These are phyloP conservation scores for Amphiduros pacificus DNA, from an alignment of 2,888 invertebrate genomes.

Conservation along the genomic window DNA sequence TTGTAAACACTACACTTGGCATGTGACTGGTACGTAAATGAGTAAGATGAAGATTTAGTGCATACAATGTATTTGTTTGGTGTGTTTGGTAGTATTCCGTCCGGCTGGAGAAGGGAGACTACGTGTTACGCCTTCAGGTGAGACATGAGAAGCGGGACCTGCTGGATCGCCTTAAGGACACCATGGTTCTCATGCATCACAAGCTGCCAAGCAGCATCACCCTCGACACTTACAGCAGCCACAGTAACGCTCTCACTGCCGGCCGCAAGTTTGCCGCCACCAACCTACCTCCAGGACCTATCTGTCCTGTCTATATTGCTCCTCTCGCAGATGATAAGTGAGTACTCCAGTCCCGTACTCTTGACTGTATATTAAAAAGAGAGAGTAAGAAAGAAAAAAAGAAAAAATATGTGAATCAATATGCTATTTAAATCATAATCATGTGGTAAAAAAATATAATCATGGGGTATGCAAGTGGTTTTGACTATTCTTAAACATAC, in stretches of 20 bases:
- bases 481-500: no score
- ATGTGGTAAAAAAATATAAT: no score
- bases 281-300: conserved; percentile 66
- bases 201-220: conserved; percentile 73
- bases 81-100: conserved; percentile 81
- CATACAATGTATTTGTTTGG: no score
- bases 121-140: conserved; percentile 81
- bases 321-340: conserved; percentile 83
- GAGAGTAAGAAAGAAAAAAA: no score
- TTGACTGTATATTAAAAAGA: no score
- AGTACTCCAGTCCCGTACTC: conserved; percentile 60
- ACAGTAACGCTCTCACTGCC: conserved; percentile 69
- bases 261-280: conserved; percentile 77
- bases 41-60: no score
- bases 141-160: conserved; percentile 85
- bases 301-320: conserved; percentile 77
- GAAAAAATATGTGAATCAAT: no score
- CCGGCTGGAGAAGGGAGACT: conserved; percentile 95
- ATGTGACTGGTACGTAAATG: no score
- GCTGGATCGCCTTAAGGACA: conserved; percentile 82
- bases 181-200: conserved; percentile 72
- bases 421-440: no score
- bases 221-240: conserved; percentile 76
- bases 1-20: no score
- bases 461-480: no score